phyloP scores from a whole-genome alignment of 2,113 vertebrate species.

The Regulus satrapa region DNA sequence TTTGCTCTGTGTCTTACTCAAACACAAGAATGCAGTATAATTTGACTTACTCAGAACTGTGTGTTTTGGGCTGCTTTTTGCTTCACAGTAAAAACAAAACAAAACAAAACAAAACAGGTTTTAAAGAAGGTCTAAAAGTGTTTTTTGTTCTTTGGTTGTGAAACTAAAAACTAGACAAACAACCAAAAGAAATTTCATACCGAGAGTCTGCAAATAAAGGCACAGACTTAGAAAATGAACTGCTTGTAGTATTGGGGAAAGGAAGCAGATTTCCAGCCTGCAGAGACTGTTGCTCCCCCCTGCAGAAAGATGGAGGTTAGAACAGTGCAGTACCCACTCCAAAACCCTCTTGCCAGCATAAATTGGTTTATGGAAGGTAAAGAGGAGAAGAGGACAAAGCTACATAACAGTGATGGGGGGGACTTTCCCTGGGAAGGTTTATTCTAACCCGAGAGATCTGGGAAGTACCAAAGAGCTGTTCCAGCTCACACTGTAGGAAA shows the following conservation, averaged over 20 bases:
- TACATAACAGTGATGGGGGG: background rate
- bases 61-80: conserved; percentile 55
- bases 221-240: background rate
- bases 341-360: background rate
- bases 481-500: background rate
- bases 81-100: background rate
- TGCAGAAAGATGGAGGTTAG: background rate
- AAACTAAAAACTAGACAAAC: conserved; percentile 62
- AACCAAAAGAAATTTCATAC: conserved; percentile 42
- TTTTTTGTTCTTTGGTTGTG: conserved; percentile 61
- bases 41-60: conserved; percentile 52
- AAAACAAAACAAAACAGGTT: background rate
- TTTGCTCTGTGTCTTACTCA: conserved; percentile 60
- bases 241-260: background rate
- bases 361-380: background rate
- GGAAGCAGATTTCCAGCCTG: background rate
- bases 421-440: background rate
- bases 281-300: background rate
- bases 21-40: conserved; percentile 61
- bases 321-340: background rate
- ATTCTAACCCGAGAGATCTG: background rate
- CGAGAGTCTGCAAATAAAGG: conserved; percentile 10
- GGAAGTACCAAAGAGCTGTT: background rate
- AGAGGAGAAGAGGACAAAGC: background rate
- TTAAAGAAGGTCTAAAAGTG: conserved; percentile 36